A percentile compares a stretch with the other conserved stretches of the same genome.
Evolutionary conservation across 2,797 vertebrate genomes (phyloP).

Genomic region (Scleropages formosus): DNA sequence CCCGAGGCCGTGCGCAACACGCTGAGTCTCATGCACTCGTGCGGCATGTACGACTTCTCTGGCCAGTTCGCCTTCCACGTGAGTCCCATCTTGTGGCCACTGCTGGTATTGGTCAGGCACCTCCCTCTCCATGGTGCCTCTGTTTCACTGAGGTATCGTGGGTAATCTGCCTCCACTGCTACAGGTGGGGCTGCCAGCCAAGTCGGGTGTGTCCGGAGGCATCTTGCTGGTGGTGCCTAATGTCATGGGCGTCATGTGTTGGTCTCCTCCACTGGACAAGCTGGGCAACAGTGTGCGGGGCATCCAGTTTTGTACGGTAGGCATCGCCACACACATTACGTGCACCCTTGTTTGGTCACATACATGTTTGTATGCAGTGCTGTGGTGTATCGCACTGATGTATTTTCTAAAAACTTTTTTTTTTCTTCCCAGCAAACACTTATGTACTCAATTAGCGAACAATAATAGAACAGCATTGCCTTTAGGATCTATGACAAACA

Average conservation of each 20-base stretch:
- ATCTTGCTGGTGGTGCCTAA: conserved; percentile 94
- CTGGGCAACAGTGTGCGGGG: conserved; percentile 94
- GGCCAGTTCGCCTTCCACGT: conserved; percentile 89
- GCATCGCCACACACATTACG: conserved; percentile 29
- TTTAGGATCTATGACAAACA: too few relatives aligned
- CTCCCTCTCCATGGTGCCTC: not conserved
- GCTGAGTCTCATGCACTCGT: conserved; percentile 86
- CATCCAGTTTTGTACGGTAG: conserved; percentile 93
- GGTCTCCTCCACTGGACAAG: conserved; percentile 92
- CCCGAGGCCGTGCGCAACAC: conserved; percentile 84
- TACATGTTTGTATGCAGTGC: not conserved
- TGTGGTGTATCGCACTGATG: not conserved
- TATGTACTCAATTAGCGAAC: too few relatives aligned
- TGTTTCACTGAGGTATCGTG: not conserved
- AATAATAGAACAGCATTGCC: too few relatives aligned
- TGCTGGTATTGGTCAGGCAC: not conserved
- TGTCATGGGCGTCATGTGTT: conserved; percentile 97
- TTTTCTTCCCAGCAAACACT: not conserved
- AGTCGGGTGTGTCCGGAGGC: conserved; percentile 90
- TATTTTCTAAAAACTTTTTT: not conserved
- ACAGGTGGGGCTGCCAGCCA: conserved; percentile 94
- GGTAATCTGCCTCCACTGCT: not conserved
- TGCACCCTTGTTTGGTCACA: conserved; percentile 32
- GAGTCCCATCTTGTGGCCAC: conserved; percentile 43
- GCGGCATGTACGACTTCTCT: conserved; percentile 89